Conservation (phyloP, 2,113 vertebrate genomes). For the Tylochromis polylepis region DNA sequence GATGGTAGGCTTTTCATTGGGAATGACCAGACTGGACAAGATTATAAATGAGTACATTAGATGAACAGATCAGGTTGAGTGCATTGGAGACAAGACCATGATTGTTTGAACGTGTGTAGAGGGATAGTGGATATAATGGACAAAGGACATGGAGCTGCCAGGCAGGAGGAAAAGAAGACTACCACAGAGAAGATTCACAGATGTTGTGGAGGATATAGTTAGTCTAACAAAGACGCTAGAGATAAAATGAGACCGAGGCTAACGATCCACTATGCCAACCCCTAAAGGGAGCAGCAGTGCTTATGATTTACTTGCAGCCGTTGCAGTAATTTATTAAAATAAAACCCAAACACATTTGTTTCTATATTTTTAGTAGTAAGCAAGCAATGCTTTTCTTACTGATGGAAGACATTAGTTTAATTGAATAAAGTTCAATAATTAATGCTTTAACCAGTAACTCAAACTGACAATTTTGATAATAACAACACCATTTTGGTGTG, state of each 20-base stretch:
- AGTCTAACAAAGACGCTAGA: background rate
- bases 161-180: background rate
- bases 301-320: background rate
- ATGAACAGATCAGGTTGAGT: background rate
- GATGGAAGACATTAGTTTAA: background rate
- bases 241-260: background rate
- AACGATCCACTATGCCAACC: background rate
- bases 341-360: background rate
- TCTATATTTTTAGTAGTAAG: background rate
- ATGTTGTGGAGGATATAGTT: background rate
- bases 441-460: background rate
- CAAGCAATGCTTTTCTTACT: background rate
- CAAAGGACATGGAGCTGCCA: background rate
- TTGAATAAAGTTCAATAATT: background rate
- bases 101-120: background rate
- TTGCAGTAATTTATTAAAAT: background rate
- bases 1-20: background rate
- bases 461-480: background rate
- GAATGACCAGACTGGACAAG: background rate
- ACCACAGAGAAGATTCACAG: background rate
- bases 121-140: background rate
- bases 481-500: background rate
- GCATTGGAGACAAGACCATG: background rate
- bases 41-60: background rate
- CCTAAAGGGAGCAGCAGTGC: background rate